Percentiles rank a stretch among this genome's conserved stretches.
Evolutionary conservation across 2,797 vertebrate species (phyloP).

Genomic region (Molothrus aeneus): DNA sequence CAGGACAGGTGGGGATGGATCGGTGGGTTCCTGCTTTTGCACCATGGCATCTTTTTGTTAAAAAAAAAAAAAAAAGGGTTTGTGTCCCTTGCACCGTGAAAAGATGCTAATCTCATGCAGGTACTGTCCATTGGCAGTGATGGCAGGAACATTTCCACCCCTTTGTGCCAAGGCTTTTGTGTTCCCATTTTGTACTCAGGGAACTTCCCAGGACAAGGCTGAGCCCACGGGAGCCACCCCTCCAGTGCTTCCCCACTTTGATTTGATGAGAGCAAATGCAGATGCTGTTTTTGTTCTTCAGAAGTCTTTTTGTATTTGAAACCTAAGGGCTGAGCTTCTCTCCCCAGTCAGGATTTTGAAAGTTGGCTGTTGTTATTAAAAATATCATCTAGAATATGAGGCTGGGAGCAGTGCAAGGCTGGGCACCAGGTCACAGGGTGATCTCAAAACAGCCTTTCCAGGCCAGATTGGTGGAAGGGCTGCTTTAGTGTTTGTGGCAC

Average conservation of each 20-base stretch:
- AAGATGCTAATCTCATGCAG: background rate
- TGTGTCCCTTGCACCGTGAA: background rate
- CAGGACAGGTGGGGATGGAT: background rate
- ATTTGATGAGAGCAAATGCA: fast-evolving
- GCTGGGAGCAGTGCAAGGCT: background rate
- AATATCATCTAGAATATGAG: background rate
- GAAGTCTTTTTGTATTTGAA: background rate
- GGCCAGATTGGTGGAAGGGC: background rate
- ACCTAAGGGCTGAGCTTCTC: background rate
- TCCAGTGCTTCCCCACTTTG: background rate
- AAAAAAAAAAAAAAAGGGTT: background rate
- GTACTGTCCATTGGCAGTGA: background rate
- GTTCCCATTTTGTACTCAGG: background rate
- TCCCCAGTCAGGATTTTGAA: background rate
- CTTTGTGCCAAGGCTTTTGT: background rate
- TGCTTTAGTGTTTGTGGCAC: background rate
- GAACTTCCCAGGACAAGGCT: background rate
- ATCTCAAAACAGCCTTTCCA: background rate
- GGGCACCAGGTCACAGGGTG: background rate
- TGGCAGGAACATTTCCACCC: background rate
- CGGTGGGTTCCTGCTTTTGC: background rate
- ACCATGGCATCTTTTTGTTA: background rate
- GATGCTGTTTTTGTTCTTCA: background rate
- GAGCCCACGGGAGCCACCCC: background rate
- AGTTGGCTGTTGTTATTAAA: background rate